These are phyloP conservation scores for Bothrops jararaca DNA, from an alignment of 2,113 vertebrate species.

Conservation along the genomic window DNA sequence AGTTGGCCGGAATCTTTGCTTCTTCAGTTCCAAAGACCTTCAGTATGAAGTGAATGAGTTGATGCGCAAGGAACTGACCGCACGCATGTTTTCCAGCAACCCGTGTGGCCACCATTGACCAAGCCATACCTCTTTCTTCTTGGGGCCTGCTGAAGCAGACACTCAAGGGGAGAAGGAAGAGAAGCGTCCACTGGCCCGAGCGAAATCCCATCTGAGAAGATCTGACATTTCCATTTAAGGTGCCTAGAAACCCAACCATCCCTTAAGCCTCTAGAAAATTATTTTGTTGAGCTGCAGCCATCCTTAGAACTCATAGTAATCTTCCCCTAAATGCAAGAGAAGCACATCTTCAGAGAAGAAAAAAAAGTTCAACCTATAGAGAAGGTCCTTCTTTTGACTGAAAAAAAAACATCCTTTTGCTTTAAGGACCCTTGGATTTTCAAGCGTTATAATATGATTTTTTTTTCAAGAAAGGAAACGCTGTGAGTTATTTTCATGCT, in stretches of 20 bases:
- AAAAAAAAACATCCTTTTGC: neutral
- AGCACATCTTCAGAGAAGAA: neutral
- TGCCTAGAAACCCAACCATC: neutral
- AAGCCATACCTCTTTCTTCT: neutral
- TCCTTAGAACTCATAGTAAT: neutral
- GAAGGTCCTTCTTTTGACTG: neutral
- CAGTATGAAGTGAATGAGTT: slow-evolving; percentile 3
- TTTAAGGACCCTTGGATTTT: neutral
- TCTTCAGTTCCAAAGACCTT: neutral
- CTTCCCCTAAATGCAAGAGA: neutral
- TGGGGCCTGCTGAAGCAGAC: neutral
- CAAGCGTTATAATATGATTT: neutral
- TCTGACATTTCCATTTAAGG: neutral
- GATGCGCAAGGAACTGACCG: neutral
- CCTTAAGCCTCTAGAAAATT: neutral
- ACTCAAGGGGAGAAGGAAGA: neutral
- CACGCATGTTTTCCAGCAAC: neutral
- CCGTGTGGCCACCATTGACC: neutral
- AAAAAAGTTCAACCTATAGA: too few relatives aligned
- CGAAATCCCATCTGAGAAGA: neutral
- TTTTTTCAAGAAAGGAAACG: neutral
- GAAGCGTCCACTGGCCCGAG: neutral
- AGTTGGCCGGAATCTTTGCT: neutral
- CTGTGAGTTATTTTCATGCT: neutral
- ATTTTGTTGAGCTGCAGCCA: neutral